Evolutionary conservation across 1,140 invertebrate genomes (phyloP), one percentile per base, ranked within the genome.

Genomic region (Dreissena rostriformis): DNA sequence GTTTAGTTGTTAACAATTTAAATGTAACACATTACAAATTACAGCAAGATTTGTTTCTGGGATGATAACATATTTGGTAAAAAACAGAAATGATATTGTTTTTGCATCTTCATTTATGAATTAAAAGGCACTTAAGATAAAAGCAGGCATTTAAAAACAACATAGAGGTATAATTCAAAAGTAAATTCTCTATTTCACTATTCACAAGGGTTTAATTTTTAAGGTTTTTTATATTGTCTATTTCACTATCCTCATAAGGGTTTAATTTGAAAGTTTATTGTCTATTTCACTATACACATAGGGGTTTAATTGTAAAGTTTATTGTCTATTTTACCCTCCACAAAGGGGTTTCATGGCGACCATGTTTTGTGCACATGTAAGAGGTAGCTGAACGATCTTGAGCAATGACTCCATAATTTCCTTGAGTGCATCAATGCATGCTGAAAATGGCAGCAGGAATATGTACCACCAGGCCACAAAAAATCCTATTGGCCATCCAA

Each of bases 391-490:
- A 1, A 93, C 86, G 17, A 92, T 52, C 70, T 88, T 88, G 12
- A 93, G 85, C 8, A 93, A 71, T 12, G 88, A 82, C 12, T 93
- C 91, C 71, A 88, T 90, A 19, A 92, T 75, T 8, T 82, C 87
- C 74, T 91, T 92, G 19, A 92, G 70, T 0, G 90, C 86, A 22
- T 89, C 86, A 15, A 92, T 89, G 68, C 93, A 93, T 28, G 86
- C 92, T 12, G 81, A 77, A 80, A 93, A 93, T 10, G 93, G 93
- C 6, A 93, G 73, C 10, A 93, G 85, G 19, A 93, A 80, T 0
- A 93, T 88, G 79, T 93, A 93, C 14, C 92, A 63, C 88, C 91
- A 91, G 12, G 91, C 91, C n/a, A 93, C 74, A 76, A 93, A 90
- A 84, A 91, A 92, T 0, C 85, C 92, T 17, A 93, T 66, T 22